phyloP scores from a whole-genome alignment of 37 sponge, comb jelly and placozoan genomes.

The Aplysina aerophoba region DNA sequence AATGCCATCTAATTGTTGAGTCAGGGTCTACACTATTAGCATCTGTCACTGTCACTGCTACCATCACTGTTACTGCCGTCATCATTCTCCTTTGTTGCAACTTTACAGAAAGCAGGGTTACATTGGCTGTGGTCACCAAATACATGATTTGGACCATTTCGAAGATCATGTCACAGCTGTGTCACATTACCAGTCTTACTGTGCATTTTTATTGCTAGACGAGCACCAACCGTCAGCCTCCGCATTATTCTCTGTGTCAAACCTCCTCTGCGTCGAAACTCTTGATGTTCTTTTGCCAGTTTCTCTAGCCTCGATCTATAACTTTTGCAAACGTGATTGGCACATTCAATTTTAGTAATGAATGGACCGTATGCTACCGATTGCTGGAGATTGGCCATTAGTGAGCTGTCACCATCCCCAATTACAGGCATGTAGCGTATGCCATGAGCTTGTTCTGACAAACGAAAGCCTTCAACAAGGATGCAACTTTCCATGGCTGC shows the following conservation, averaged over 20 bases:
- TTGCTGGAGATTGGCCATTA: slow-evolving; percentile 17
- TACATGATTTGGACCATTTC: slow-evolving; percentile 58
- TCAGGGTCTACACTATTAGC: too few species aligned
- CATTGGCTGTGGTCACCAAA: slow-evolving; percentile 46
- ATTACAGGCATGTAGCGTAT: slow-evolving; percentile 42
- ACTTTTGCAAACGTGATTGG: slow-evolving; percentile 57
- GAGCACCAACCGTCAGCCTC: background rate
- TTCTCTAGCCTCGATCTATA: slow-evolving; percentile 45
- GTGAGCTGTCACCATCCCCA: slow-evolving; percentile 23
- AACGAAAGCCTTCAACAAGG: slow-evolving; percentile 39
- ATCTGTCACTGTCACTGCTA: too few species aligned
- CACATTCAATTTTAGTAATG: slow-evolving; percentile 55
- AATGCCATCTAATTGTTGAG: background rate
- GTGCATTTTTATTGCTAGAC: background rate
- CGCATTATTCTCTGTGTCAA: slow-evolving; percentile 42
- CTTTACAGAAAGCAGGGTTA: slow-evolving; percentile 42
- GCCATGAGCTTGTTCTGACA: slow-evolving; percentile 43
- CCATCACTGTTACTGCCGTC: too few species aligned
- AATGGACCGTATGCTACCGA: slow-evolving; percentile 43
- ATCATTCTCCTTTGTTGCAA: too few species aligned
- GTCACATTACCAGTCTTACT: background rate
- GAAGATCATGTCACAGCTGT: slow-evolving; percentile 29
- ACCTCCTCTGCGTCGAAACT: slow-evolving; percentile 42
- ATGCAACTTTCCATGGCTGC: slow-evolving; percentile 51
- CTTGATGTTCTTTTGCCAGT: slow-evolving; percentile 23